These are phyloP conservation scores for Drosophila setifemur DNA, from an alignment of 1,140 invertebrate species.

Conservation along the genomic window DNA sequence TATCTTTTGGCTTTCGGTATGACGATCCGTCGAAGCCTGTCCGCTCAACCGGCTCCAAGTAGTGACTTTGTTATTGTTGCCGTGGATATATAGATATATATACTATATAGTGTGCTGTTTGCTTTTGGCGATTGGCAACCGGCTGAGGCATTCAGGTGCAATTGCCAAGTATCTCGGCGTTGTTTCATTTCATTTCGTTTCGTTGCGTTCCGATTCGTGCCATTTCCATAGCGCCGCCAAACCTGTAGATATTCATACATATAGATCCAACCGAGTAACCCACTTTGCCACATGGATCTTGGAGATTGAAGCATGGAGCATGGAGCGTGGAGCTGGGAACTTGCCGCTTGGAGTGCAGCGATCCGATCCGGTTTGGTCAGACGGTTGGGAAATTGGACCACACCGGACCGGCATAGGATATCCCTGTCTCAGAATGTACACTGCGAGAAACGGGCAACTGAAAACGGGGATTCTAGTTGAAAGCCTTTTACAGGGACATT, in stretches of 20 bases:
- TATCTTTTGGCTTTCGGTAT: background rate
- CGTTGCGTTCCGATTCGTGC: constrained; percentile 27
- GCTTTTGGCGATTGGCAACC: constrained; percentile 59
- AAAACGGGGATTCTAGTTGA: too few species aligned
- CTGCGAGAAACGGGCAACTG: background rate
- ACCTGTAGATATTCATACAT: constrained; percentile 30
- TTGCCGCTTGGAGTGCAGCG: background rate
- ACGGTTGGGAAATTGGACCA: constrained; percentile 36
- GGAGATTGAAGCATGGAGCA: too few species aligned
- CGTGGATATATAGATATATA: too few species aligned
- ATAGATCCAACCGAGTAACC: constrained; percentile 56
- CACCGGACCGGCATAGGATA: constrained; percentile 53
- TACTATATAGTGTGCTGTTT: too few species aligned
- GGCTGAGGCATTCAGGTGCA: constrained; percentile 35
- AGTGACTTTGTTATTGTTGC: constrained; percentile 1
- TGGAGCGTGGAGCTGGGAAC: too few species aligned
- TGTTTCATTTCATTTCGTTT: constrained; percentile 45
- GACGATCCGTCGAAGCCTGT: constrained; percentile 31
- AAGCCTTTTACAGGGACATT: too few species aligned
- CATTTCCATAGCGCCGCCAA: constrained; percentile 45
- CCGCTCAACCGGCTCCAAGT: constrained; percentile 25
- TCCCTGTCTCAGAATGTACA: constrained; percentile 26
- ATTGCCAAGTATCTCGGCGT: constrained; percentile 53
- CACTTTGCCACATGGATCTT: constrained; percentile 50
- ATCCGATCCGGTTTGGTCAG: constrained; percentile 55